phyloP scores from a whole-genome alignment of 2,888 invertebrate genomes.

The Heterodera filipjevi region DNA sequence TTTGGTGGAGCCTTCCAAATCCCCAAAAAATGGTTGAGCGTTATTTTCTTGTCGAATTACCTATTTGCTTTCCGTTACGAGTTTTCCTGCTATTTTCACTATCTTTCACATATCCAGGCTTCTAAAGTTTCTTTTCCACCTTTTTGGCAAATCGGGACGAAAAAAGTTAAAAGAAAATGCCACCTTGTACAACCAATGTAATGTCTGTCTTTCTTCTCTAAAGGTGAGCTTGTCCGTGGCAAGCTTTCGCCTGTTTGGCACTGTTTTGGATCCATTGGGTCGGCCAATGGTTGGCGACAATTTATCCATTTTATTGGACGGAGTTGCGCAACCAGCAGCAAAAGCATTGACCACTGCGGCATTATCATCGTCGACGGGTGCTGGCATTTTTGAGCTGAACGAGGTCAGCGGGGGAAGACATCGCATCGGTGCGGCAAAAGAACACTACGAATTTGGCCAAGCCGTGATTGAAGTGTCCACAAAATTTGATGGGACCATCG shows the following conservation, averaged over 20 bases:
- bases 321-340: background rate
- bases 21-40: no score
- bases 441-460: constrained; percentile 41
- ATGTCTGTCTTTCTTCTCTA: background rate
- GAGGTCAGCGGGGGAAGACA: constrained; percentile 37
- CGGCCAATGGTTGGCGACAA: constrained; percentile 13
- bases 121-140: no score
- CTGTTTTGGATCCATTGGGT: background rate
- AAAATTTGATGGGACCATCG: background rate
- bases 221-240: constrained; percentile 10
- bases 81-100: no score
- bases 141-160: no score
- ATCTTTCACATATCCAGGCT: no score
- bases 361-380: background rate
- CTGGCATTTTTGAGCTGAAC: constrained; percentile 37
- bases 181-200: no score
- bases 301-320: constrained; percentile 18
- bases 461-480: constrained; percentile 34
- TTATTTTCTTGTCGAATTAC: no score
- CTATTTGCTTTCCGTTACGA: no score
- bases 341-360: no score
- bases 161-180: no score
- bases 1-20: background rate
- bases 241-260: constrained; percentile 18
- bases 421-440: constrained; percentile 36